Conservation (phyloP, 2,797 vertebrate species). For the Capromys pilorides region DNA sequence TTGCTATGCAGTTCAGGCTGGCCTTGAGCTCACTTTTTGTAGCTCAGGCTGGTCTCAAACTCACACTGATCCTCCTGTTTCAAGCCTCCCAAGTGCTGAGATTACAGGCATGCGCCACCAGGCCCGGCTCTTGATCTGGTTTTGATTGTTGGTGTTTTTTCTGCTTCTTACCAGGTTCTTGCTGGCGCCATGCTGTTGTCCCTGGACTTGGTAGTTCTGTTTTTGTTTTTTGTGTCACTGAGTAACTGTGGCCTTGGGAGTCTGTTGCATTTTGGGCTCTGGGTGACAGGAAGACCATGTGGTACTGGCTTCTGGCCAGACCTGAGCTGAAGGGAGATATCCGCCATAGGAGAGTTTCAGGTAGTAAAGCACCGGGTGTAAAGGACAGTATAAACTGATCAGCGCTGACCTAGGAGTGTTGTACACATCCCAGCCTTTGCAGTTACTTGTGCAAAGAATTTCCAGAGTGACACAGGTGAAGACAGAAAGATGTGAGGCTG, state of each 20-base stretch:
- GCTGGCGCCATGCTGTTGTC: not conserved
- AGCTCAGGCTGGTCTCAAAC: no score
- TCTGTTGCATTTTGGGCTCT: not conserved
- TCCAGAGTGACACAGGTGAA: not conserved
- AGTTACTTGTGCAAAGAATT: constrained; percentile 20
- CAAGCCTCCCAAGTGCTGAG: no score
- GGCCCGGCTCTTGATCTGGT: not conserved
- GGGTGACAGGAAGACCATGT: not conserved
- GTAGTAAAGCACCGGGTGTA: not conserved
- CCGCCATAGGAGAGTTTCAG: not conserved
- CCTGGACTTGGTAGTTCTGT: not conserved
- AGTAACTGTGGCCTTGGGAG: not conserved
- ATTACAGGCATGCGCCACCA: no score
- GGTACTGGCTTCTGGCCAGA: constrained; percentile 1
- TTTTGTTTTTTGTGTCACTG: not conserved
- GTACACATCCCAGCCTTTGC: not conserved
- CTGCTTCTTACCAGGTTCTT: not conserved
- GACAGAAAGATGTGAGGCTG: not conserved
- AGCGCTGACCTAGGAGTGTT: not conserved
- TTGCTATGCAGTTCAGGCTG: no score
- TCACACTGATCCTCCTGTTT: no score
- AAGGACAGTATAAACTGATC: not conserved
- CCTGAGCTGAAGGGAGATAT: not conserved
- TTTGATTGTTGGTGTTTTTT: not conserved
- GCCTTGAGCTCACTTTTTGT: no score